Conservation (phyloP, 1,140 invertebrate genomes). For the Episyrphus balteatus region DNA sequence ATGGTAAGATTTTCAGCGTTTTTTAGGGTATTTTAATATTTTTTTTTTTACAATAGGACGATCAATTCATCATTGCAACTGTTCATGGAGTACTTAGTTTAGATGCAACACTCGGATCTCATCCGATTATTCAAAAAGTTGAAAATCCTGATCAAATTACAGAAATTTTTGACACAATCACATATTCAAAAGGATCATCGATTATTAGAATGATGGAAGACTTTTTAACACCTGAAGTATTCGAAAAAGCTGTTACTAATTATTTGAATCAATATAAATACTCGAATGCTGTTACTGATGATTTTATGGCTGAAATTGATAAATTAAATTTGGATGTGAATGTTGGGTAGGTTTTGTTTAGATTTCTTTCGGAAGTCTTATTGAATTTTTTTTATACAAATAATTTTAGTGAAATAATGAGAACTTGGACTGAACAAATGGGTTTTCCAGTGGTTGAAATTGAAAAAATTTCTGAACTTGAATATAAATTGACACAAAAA, state of each 20-base stretch:
- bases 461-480: slow-evolving; percentile 34
- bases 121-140: slow-evolving; percentile 77
- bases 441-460: slow-evolving; percentile 75
- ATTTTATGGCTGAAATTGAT: slow-evolving; percentile 62
- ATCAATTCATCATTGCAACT: slow-evolving; percentile 62
- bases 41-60: slow-evolving; percentile 42
- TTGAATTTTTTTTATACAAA: background rate
- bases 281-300: slow-evolving; percentile 65
- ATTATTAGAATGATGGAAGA: slow-evolving; percentile 84
- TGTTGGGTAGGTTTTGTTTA: slow-evolving; percentile 18
- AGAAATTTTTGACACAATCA: slow-evolving; percentile 84
- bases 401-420: slow-evolving; percentile 57
- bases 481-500: slow-evolving; percentile 57
- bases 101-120: slow-evolving; percentile 74
- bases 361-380: background rate
- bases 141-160: slow-evolving; percentile 82
- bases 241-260: slow-evolving; percentile 57
- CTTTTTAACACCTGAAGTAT: slow-evolving; percentile 65
- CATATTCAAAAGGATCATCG: slow-evolving; percentile 86
- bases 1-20: slow-evolving; percentile 52
- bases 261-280: slow-evolving; percentile 66
- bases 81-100: slow-evolving; percentile 60
- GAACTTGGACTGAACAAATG: slow-evolving; percentile 88
- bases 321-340: slow-evolving; percentile 36
- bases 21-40: slow-evolving; percentile 14